phyloP scores from a whole-genome alignment of 2,888 invertebrate species.

The Lampropteryx suffumata region DNA sequence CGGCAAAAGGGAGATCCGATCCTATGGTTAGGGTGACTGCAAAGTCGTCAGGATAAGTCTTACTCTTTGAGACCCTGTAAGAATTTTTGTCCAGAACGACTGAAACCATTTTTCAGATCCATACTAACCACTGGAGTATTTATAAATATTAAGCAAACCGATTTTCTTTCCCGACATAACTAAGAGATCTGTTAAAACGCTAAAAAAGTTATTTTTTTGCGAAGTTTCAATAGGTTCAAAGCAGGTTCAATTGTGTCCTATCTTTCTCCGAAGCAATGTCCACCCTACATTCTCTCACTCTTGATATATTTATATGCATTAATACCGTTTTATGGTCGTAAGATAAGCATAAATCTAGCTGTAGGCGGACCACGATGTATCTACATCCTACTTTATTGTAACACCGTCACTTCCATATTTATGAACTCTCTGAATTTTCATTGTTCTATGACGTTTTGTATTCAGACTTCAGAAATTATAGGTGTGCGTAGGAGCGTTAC shows the following conservation, averaged over 20 bases:
- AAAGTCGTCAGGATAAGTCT: slow-evolving; percentile 2
- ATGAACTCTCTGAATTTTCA: slow-evolving; percentile 45
- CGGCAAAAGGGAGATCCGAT: slow-evolving; percentile 62
- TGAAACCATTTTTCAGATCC: no score
- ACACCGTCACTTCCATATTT: slow-evolving; percentile 59
- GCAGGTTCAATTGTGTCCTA: no score
- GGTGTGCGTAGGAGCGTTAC: slow-evolving; percentile 1
- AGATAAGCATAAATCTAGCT: slow-evolving; percentile 73
- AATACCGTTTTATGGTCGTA: slow-evolving; percentile 67
- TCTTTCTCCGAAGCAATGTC: slow-evolving; percentile 23
- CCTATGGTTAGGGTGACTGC: slow-evolving; percentile 53
- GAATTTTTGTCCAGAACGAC: no score
- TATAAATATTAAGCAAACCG: no score
- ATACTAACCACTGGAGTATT: no score
- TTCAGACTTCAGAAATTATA: slow-evolving; percentile 11
- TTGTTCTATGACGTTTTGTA: slow-evolving; percentile 36
- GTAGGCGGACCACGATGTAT: slow-evolving; percentile 56
- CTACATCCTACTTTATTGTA: slow-evolving; percentile 66
- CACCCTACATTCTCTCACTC: slow-evolving; percentile 49
- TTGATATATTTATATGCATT: slow-evolving; percentile 76
- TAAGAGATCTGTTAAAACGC: no score
- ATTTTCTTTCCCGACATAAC: no score
- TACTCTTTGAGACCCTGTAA: slow-evolving; percentile 1
- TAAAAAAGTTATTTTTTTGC: no score
- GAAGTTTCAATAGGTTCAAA: no score